phyloP scores from a whole-genome alignment of 2,888 invertebrate genomes.

The Monoplex corrugatus region DNA sequence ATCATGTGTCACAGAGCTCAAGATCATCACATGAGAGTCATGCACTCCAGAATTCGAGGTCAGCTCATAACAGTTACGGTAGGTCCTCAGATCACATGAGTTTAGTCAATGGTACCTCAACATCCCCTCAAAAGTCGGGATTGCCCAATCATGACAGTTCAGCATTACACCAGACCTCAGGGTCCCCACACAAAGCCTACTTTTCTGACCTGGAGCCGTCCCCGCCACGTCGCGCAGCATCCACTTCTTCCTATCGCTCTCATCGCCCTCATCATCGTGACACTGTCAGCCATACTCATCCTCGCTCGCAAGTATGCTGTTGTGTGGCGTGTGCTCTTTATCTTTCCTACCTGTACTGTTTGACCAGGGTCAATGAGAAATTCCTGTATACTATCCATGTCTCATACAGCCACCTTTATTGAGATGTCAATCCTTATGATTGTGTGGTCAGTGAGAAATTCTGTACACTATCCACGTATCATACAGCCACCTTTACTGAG shows the following conservation, averaged over 20 bases:
- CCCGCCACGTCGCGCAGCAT: background rate
- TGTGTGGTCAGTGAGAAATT: no score
- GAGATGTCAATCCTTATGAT: no score
- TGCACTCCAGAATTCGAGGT: background rate
- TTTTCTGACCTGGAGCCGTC: background rate
- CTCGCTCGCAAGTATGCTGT: conserved; percentile 49
- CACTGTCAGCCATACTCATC: conserved; percentile 6
- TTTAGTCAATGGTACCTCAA: background rate
- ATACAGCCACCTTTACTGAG: no score
- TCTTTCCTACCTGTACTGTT: background rate
- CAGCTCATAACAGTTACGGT: background rate
- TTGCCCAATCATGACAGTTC: background rate
- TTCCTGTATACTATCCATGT: background rate
- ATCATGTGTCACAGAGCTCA: background rate
- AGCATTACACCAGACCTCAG: background rate
- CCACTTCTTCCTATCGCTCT: conserved; percentile 40
- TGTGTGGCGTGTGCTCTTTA: background rate
- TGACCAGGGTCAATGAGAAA: background rate
- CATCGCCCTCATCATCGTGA: conserved; percentile 42
- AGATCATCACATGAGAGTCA: background rate
- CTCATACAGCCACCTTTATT: no score
- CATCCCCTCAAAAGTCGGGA: background rate
- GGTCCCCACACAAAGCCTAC: background rate
- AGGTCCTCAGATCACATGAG: background rate
- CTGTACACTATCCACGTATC: no score